These are phyloP conservation scores for Hetaerina titia DNA, from an alignment of 2,888 invertebrate genomes.

Conservation along the genomic window DNA sequence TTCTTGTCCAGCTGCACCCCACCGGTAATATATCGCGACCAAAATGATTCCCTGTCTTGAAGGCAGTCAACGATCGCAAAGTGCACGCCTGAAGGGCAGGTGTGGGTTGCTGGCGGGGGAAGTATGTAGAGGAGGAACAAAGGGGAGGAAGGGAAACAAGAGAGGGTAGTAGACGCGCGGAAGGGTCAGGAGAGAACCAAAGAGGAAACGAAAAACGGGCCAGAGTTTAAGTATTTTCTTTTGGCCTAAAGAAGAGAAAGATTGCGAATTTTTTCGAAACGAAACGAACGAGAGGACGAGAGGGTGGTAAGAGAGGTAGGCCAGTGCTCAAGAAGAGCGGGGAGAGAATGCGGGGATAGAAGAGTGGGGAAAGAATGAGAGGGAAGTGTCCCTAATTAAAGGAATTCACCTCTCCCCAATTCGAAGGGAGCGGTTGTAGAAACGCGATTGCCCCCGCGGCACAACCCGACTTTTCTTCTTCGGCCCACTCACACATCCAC, in stretches of 20 bases:
- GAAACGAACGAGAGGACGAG: not conserved
- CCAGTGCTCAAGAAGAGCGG: not conserved
- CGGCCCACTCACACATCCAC: not conserved
- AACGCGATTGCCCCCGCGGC: not conserved
- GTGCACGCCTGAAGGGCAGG: too few species aligned
- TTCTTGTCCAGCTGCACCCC: too few species aligned
- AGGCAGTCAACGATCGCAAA: too few species aligned
- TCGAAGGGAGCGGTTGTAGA: not conserved
- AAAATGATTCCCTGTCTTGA: too few species aligned
- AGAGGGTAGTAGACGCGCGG: too few species aligned
- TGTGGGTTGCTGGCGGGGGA: too few species aligned
- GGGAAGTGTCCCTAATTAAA: not conserved
- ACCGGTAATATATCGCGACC: too few species aligned
- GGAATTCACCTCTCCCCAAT: not conserved
- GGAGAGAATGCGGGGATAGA: not conserved
- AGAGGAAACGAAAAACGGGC: too few species aligned
- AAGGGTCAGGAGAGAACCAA: too few species aligned
- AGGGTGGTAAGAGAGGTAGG: not conserved
- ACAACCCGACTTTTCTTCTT: not conserved
- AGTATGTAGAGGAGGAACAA: not conserved
- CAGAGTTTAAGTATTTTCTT: too few species aligned
- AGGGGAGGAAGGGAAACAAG: not conserved
- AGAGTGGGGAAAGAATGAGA: too few species aligned
- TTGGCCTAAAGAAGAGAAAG: too few species aligned
- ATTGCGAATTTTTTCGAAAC: not conserved